phyloP scores from a whole-genome alignment of 2,888 invertebrate genomes.

The Spodoptera littoralis region DNA sequence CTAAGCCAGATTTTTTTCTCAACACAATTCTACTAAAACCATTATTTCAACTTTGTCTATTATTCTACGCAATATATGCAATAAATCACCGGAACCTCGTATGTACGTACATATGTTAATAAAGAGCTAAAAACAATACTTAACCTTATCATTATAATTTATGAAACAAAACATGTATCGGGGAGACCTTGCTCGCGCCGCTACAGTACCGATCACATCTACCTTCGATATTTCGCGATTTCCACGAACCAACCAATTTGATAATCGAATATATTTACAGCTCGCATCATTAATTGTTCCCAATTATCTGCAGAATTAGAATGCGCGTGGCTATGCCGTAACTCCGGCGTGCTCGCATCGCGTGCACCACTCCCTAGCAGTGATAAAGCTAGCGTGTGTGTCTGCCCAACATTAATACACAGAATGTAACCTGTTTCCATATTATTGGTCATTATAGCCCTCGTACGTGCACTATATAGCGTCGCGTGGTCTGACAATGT shows the following conservation, averaged over 20 bases:
- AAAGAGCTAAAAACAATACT: constrained; percentile 25
- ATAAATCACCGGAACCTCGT: too few species aligned
- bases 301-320: constrained; percentile 44
- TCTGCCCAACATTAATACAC: constrained; percentile 35
- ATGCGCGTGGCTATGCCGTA: constrained; percentile 39
- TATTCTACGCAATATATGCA: too few species aligned
- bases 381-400: constrained; percentile 45
- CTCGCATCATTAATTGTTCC: constrained; percentile 38
- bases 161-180: constrained; percentile 25
- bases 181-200: constrained; percentile 38
- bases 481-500: constrained; percentile 80
- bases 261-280: constrained; percentile 31
- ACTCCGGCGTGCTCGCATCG: constrained; percentile 37
- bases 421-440: constrained; percentile 53
- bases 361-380: constrained; percentile 48
- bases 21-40: too few species aligned
- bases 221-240: constrained; percentile 32
- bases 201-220: constrained; percentile 34
- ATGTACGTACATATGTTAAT: constrained; percentile 7
- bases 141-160: constrained; percentile 15
- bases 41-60: too few species aligned
- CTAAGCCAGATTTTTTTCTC: too few species aligned
- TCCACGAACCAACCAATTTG: constrained; percentile 32
- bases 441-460: constrained; percentile 40
- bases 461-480: constrained; percentile 52